These are phyloP conservation scores for Tineola bisselliella DNA, from an alignment of 2,888 invertebrate species.

Conservation along the genomic window DNA sequence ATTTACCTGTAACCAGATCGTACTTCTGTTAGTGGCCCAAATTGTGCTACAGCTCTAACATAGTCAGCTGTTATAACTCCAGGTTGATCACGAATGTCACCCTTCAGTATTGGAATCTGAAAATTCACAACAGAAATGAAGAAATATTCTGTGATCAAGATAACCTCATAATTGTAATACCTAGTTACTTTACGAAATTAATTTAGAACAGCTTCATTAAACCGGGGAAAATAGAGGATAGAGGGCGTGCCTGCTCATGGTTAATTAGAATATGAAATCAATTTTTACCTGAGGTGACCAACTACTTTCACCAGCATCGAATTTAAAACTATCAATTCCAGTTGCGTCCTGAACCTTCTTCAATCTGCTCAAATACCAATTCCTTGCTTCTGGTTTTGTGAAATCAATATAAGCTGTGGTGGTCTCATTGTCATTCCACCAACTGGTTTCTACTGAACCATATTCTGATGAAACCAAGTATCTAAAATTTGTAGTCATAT, in stretches of 20 bases:
- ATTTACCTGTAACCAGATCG: slow-evolving; percentile 47
- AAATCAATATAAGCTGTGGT: slow-evolving; percentile 74
- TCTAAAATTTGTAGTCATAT: too few species aligned
- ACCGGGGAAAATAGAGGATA: too few species aligned
- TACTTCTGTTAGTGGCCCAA: slow-evolving; percentile 70
- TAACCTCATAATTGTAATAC: too few species aligned
- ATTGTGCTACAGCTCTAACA: slow-evolving; percentile 61
- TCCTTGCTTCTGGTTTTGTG: slow-evolving; percentile 71
- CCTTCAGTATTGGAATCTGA: slow-evolving; percentile 49
- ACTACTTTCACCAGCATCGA: slow-evolving; percentile 80
- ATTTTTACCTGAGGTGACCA: slow-evolving; percentile 68
- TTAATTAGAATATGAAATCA: neutral
- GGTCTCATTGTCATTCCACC: slow-evolving; percentile 63
- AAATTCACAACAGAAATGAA: too few species aligned
- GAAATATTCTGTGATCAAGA: too few species aligned
- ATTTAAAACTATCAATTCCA: slow-evolving; percentile 81
- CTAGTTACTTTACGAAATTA: too few species aligned
- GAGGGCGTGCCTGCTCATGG: too few species aligned
- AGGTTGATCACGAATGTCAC: slow-evolving; percentile 55
- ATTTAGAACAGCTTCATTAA: too few species aligned
- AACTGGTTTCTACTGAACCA: slow-evolving; percentile 56
- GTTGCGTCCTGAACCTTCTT: slow-evolving; percentile 61
- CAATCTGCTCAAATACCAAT: slow-evolving; percentile 68
- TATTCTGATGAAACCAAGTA: slow-evolving; percentile 56
- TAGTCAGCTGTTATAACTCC: slow-evolving; percentile 67